Percentiles rank a stretch among this genome's conserved stretches.
Evolutionary conservation across 2,113 vertebrate genomes (phyloP).

Genomic region (Pionites leucogaster): DNA sequence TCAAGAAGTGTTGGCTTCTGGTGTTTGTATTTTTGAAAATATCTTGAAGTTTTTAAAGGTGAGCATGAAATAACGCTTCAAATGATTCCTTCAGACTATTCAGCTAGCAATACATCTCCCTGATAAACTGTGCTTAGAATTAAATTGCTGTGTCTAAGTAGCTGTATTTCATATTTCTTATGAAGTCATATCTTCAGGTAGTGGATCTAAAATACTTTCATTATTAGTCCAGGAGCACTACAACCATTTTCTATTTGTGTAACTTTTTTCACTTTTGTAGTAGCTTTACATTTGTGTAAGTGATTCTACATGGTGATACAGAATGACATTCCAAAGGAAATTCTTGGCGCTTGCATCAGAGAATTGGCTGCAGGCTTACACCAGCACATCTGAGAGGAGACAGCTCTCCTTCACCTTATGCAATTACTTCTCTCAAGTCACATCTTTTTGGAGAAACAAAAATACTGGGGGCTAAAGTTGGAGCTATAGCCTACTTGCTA

Average conservation of each 20-base stretch:
- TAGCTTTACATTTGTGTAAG: not conserved
- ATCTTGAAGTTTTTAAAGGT: not conserved
- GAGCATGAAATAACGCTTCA: not conserved
- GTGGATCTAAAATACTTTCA: slow-evolving; percentile 16
- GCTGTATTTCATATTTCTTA: not conserved
- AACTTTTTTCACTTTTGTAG: not conserved
- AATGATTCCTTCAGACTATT: not conserved
- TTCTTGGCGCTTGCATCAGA: not conserved
- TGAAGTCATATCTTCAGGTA: slow-evolving; percentile 6
- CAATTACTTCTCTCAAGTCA: not conserved
- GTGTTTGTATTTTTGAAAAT: not conserved
- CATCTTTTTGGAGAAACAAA: not conserved
- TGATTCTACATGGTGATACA: not conserved
- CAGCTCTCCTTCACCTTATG: not conserved
- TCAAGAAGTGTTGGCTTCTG: not conserved
- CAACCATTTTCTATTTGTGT: not conserved
- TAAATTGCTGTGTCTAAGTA: not conserved
- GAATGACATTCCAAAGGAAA: not conserved
- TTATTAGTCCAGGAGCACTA: not conserved
- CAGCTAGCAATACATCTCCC: not conserved
- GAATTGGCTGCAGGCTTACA: not conserved
- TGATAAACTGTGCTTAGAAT: not conserved
- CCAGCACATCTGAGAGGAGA: not conserved
- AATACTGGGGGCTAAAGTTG: not conserved
- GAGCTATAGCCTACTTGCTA: not conserved